Conservation (phyloP, 2,113 vertebrate species). For the Oreochromis spilurus region DNA sequence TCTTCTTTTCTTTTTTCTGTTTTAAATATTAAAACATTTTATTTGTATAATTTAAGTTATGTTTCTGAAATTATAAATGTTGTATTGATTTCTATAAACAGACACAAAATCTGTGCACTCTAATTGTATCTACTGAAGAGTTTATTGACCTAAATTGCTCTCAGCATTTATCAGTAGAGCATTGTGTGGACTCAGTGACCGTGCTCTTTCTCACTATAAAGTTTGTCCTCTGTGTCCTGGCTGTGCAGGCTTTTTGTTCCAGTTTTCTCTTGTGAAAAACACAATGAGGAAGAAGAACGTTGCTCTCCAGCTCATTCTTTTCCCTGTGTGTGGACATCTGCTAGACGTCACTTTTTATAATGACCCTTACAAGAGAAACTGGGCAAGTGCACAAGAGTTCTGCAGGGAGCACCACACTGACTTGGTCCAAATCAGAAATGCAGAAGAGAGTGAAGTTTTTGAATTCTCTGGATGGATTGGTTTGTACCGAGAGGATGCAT, state of each 20-base stretch:
- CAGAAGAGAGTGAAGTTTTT: rapidly evolving
- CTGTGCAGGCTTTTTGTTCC: background rate
- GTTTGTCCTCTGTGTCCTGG: background rate
- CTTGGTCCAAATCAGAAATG: background rate
- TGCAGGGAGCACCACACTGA: background rate
- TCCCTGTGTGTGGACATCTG: background rate
- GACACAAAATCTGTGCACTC: background rate
- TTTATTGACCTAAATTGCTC: background rate
- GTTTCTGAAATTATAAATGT: background rate
- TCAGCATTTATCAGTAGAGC: background rate
- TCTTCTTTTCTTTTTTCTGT: background rate
- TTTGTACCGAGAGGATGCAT: background rate
- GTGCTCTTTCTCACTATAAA: rapidly evolving
- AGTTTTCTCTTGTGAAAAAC: background rate
- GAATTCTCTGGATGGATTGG: background rate
- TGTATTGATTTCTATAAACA: background rate
- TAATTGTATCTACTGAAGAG: background rate
- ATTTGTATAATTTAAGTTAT: rapidly evolving
- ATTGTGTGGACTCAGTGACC: background rate
- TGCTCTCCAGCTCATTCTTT: background rate
- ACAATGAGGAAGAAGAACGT: background rate
- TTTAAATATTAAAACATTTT: background rate
- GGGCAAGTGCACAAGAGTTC: background rate
- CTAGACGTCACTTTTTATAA: rapidly evolving
- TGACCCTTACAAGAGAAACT: rapidly evolving